These are phyloP conservation scores for Botia kubotai DNA, from an alignment of 2,797 vertebrate species.

Conservation along the genomic window DNA sequence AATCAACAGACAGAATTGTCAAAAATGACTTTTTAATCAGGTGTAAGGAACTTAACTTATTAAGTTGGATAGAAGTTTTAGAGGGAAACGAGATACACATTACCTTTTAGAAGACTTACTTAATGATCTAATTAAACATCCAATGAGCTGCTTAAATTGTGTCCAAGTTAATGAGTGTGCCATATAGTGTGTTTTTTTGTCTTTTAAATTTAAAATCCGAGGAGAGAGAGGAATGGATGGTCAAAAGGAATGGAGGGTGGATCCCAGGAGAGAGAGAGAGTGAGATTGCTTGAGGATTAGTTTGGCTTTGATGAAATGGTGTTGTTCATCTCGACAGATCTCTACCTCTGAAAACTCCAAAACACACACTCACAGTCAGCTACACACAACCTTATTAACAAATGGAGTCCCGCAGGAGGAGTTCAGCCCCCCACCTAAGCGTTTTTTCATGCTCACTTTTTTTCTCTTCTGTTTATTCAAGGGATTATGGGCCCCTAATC, in stretches of 20 bases:
- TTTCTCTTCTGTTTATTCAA: conserved; percentile 74
- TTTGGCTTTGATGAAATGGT: conserved; percentile 55
- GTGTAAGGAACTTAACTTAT: too few relatives aligned
- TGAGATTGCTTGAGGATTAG: conserved; percentile 46
- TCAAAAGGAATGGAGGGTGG: conserved; percentile 11
- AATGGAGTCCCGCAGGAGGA: conserved; percentile 45
- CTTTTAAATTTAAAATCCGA: conserved; percentile 1
- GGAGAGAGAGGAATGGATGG: conserved; percentile 12
- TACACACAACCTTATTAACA: conserved; percentile 45
- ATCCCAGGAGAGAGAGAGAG: conserved; percentile 15
- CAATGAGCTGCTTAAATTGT: conserved; percentile 6
- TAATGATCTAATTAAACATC: conserved; percentile 11
- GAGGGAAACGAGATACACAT: background rate
- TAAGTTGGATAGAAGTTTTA: background rate
- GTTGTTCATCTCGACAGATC: conserved; percentile 50
- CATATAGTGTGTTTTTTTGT: background rate
- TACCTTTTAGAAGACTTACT: background rate
- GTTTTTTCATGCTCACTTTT: conserved; percentile 64
- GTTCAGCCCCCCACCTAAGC: conserved; percentile 58
- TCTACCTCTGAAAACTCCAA: conserved; percentile 24
- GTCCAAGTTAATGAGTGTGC: background rate
- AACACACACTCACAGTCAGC: conserved; percentile 29
- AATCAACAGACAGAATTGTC: too few relatives aligned
- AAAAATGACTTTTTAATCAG: too few relatives aligned
- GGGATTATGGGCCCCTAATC: conserved; percentile 83